Evolutionary conservation across 1,140 invertebrate genomes (phyloP).

Genomic region (Neelides sp.): DNA sequence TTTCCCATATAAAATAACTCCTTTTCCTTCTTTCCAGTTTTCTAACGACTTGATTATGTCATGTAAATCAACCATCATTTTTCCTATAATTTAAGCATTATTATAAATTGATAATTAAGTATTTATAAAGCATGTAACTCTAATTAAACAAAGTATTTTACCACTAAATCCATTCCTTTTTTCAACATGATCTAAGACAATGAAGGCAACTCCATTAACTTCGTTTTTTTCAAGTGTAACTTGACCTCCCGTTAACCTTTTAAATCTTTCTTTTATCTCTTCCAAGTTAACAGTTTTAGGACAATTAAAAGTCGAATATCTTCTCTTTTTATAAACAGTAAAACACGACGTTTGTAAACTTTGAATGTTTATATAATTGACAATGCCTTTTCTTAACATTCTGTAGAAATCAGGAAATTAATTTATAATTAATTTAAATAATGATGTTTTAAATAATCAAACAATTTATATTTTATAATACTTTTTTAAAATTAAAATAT

Average conservation of each 20-base stretch:
- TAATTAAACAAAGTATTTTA: constrained; percentile 22
- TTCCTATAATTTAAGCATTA: constrained; percentile 36
- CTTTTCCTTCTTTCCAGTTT: constrained; percentile 43
- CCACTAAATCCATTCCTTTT: constrained; percentile 42
- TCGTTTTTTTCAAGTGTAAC: constrained; percentile 39
- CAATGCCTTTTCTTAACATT: too few species aligned
- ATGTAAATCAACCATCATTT: constrained; percentile 48
- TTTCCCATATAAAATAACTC: constrained; percentile 40
- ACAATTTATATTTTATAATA: too few species aligned
- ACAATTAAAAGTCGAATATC: too few species aligned
- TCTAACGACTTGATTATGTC: constrained; percentile 39
- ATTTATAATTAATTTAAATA: too few species aligned
- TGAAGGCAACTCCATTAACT: constrained; percentile 38
- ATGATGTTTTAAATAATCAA: too few species aligned
- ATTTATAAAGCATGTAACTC: not conserved
- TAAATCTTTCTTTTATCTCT: constrained; percentile 30
- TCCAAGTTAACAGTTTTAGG: not conserved
- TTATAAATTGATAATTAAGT: constrained; percentile 22
- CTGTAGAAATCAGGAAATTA: too few species aligned
- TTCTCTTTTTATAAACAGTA: too few species aligned
- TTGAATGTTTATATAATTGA: too few species aligned
- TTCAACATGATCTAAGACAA: constrained; percentile 38
- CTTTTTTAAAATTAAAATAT: too few species aligned
- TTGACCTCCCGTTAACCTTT: constrained; percentile 34
- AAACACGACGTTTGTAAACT: too few species aligned